Base-by-base conservation (phyloP, 2,888 invertebrate genomes). In the Scaeva pyrastri region DNA sequence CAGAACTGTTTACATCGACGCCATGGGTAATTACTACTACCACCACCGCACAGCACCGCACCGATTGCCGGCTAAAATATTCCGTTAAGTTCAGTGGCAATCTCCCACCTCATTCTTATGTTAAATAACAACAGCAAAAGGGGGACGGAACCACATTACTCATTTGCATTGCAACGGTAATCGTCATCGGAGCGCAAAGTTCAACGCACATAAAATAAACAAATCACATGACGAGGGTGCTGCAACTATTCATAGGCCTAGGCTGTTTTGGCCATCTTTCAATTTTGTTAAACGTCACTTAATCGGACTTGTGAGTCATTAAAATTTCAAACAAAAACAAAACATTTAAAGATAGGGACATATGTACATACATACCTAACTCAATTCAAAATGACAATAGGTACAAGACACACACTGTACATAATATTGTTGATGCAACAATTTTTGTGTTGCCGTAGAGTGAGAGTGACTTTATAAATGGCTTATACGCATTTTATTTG, bases 11-110 rank as follows among this genome's bases (percentile, higher is more conserved):
- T 62, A 77, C 71, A 74, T 74, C 75, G 72, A 71, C 80, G 68
- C 80, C 76, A 68, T 55, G 73, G 80, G 68, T 85, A 85, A 85
- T 85, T 80, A 85, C n/a, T n/a, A n/a, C n/a, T n/a, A n/a, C n/a
- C n/a, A n/a, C 80, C 72, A 45, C 71, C 66, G 50, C 21, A 21
- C n/a, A n/a, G n/a, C n/a, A n/a, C n/a, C n/a, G n/a, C 72, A 43
- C 71, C 64, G 52, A 14, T 14, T 8, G 60, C 62, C 74, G 78
- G 70, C 79, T 36, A 75, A 68, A 52, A 84, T 66, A 75, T 75
- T 75, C 75, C 75, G 23, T 50, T 70, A 48, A 66, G 56, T 75
- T 71, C 58, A 58, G 74, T 64, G 58, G 41, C 52, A 23, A 14
- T 52, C 48, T 1, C 60, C 43, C 31, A 31, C 55, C 11, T 19